Conservation (phyloP, 2,888 invertebrate genomes). For the Pseudococcus longispinus region DNA sequence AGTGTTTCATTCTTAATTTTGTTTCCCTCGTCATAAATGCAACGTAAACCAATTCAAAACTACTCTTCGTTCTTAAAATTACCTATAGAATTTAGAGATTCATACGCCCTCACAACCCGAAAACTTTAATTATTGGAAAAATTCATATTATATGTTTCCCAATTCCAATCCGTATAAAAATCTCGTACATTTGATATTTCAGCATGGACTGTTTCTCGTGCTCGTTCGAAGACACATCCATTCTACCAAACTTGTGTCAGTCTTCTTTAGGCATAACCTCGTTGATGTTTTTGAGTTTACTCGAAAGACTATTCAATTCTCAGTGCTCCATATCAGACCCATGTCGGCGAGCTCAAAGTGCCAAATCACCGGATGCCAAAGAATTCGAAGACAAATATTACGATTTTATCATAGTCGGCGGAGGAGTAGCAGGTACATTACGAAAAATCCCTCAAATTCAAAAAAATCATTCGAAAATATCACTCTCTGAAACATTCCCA, state of each 20-base stretch:
- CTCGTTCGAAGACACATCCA: slow-evolving; percentile 60
- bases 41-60: no score
- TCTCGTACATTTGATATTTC: background rate
- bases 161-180: no score
- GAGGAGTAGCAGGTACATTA: slow-evolving; percentile 80
- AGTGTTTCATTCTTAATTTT: no score
- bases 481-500: background rate
- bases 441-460: background rate
- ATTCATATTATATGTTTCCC: no score
- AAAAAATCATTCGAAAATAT: slow-evolving; percentile 58
- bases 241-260: slow-evolving; percentile 60
- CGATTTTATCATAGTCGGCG: slow-evolving; percentile 86
- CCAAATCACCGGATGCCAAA: slow-evolving; percentile 34
- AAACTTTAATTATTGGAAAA: no score
- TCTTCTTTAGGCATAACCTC: slow-evolving; percentile 16
- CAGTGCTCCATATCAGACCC: slow-evolving; percentile 61
- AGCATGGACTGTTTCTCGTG: slow-evolving; percentile 58
- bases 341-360: slow-evolving; percentile 59
- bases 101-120: no score
- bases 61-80: no score
- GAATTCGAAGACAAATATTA: slow-evolving; percentile 66
- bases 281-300: slow-evolving; percentile 60
- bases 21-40: no score
- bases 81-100: no score
- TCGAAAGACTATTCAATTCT: slow-evolving; percentile 60